A percentile compares a stretch with the other conserved stretches of the same genome.
Conservation (phyloP, 2,113 vertebrate genomes). For the Anolis carolinensis region DNA sequence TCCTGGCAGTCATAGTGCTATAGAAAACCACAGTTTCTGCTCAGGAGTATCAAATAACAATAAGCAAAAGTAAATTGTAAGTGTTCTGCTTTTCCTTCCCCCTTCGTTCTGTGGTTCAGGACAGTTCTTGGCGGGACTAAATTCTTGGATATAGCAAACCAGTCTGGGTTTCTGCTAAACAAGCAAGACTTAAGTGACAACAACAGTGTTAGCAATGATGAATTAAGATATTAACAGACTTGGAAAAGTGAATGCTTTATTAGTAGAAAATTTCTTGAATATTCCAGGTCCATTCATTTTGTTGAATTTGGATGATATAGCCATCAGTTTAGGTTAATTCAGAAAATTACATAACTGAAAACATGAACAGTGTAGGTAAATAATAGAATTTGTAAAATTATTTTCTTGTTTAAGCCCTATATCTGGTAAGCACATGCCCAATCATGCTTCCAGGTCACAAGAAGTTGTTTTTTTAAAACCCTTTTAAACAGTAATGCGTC, state of each 20-base stretch:
- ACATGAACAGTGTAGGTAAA: neutral
- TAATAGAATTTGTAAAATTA: constrained; percentile 7
- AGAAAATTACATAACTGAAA: neutral
- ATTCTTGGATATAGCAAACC: neutral
- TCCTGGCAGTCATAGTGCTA: neutral
- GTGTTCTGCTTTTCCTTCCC: neutral
- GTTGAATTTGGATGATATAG: constrained; percentile 15
- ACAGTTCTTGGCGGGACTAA: neutral
- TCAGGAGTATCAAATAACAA: constrained; percentile 5
- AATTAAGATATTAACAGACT: neutral
- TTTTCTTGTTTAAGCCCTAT: neutral
- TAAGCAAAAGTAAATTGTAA: constrained; percentile 11
- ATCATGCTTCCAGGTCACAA: neutral
- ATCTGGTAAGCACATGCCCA: neutral
- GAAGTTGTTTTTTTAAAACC: neutral
- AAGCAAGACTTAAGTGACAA: neutral
- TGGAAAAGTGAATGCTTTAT: constrained; percentile 16
- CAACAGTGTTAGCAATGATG: neutral
- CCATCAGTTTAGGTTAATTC: constrained; percentile 10
- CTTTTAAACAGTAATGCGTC: neutral
- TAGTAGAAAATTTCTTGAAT: constrained; percentile 39
- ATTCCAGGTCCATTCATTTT: constrained; percentile 25
- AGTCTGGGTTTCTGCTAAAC: neutral
- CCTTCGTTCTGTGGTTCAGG: neutral
- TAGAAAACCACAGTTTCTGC: neutral